phyloP scores from a whole-genome alignment of 2,888 invertebrate genomes.

The Sarcophaga carnaria region DNA sequence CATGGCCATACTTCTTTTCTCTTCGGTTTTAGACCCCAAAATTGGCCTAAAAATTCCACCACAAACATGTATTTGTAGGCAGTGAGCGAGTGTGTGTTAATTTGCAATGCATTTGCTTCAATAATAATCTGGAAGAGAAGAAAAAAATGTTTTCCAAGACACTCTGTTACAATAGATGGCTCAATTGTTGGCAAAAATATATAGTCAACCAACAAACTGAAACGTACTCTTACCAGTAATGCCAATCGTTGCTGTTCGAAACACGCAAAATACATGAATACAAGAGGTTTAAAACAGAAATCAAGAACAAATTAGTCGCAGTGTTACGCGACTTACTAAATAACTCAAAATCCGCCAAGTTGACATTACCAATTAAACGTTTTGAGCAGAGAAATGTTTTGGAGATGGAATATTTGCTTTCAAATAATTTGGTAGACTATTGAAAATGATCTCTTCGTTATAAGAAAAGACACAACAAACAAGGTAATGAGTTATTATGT shows the following conservation, averaged over 20 bases:
- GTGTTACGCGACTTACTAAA: too few relatives aligned
- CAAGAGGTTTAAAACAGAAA: too few relatives aligned
- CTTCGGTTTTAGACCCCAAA: constrained; percentile 58
- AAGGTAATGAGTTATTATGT: constrained; percentile 53
- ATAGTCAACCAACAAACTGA: too few relatives aligned
- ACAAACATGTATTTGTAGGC: constrained; percentile 55
- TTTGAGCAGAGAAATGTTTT: too few relatives aligned
- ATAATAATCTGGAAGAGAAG: constrained; percentile 20
- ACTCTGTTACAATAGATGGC: constrained; percentile 4
- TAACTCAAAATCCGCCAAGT: too few relatives aligned
- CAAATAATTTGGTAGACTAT: constrained; percentile 35
- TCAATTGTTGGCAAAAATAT: constrained; percentile 35
- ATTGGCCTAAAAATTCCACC: constrained; percentile 60
- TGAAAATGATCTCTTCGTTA: constrained; percentile 31
- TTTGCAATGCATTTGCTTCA: constrained; percentile 46
- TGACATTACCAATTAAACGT: too few relatives aligned
- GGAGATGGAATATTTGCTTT: too few relatives aligned
- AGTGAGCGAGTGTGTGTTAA: constrained; percentile 44
- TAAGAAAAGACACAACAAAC: constrained; percentile 40
- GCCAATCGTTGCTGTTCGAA: too few relatives aligned
- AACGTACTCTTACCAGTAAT: too few relatives aligned
- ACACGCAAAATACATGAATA: too few relatives aligned
- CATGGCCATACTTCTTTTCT: constrained; percentile 64
- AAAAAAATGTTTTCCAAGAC: not conserved
- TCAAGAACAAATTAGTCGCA: too few relatives aligned